These are phyloP conservation scores for Criorhina ranunculi DNA, from an alignment of 2,888 invertebrate species.

Conservation along the genomic window DNA sequence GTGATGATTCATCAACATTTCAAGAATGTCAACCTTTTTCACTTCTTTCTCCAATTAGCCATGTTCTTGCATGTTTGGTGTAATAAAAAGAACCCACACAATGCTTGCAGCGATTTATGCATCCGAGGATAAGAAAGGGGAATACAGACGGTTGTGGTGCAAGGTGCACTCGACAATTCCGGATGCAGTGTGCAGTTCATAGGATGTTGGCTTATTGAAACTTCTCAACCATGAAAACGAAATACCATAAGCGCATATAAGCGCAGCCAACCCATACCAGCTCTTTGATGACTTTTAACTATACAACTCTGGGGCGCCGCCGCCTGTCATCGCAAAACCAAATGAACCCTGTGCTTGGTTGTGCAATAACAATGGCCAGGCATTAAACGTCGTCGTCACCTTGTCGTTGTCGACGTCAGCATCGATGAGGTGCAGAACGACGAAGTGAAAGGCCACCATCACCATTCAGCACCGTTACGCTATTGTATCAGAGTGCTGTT, in stretches of 20 bases:
- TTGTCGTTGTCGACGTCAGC: conserved; percentile 68
- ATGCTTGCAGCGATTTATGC: conserved; percentile 28
- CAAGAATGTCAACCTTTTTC: conserved; percentile 44
- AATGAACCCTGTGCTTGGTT: conserved; percentile 55
- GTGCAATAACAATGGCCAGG: conserved; percentile 68
- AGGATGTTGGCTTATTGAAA: conserved; percentile 74
- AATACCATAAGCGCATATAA: conserved; percentile 66
- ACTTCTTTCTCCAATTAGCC: conserved; percentile 67
- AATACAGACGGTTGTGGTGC: conserved; percentile 25
- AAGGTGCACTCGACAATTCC: conserved; percentile 71
- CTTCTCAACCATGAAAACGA: conserved; percentile 69
- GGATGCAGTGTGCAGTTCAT: conserved; percentile 69
- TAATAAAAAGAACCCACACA: conserved; percentile 35
- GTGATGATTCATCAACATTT: conserved; percentile 63
- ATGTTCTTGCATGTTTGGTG: conserved; percentile 53
- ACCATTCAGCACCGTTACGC: conserved; percentile 15
- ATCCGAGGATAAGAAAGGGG: conserved; percentile 37
- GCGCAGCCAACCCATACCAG: conserved; percentile 51
- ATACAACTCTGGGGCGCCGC: conserved; percentile 19
- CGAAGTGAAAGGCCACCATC: conserved; percentile 69
- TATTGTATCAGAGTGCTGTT: conserved; percentile 71
- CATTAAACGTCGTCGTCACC: conserved; percentile 76
- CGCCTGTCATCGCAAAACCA: conserved; percentile 49
- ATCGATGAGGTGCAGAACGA: conserved; percentile 73
- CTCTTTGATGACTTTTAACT: conserved; percentile 32